These are phyloP conservation scores for Esox lucius DNA, from an alignment of 2,797 vertebrate species.

Conservation along the genomic window DNA sequence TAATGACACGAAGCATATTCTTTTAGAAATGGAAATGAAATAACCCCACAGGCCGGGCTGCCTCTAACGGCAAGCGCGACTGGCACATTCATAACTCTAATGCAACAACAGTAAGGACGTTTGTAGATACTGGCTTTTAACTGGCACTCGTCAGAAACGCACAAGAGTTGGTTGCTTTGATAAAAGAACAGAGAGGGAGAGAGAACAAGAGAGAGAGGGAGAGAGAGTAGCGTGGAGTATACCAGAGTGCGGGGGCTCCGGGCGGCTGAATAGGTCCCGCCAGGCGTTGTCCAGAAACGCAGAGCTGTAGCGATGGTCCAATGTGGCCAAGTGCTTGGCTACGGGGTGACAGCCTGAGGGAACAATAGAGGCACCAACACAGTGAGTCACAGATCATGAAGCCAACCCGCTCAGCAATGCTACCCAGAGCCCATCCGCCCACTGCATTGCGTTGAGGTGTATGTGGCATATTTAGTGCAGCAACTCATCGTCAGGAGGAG, in stretches of 20 bases:
- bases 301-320: constrained; percentile 90
- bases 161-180: neutral
- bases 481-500: neutral
- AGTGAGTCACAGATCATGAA: neutral
- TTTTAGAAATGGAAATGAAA: neutral
- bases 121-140: neutral
- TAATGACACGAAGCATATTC: neutral
- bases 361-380: neutral
- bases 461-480: neutral
- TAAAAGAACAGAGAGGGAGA: neutral
- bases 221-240: neutral
- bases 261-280: constrained; percentile 90
- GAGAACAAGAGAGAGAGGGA: neutral
- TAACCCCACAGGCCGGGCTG: neutral
- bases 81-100: neutral
- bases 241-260: constrained; percentile 84
- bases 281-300: constrained; percentile 88
- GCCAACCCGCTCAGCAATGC: neutral
- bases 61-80: neutral
- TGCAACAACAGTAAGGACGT: neutral
- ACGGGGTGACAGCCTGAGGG: constrained; percentile 88
- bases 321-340: constrained; percentile 89
- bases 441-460: neutral
- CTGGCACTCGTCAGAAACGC: neutral
- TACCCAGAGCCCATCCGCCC: neutral